Evolutionary conservation across 64 coral and sea anemone genomes (phyloP), one percentile per base, ranked within the genome.

Genomic region (Pocillopora verrucosa): DNA sequence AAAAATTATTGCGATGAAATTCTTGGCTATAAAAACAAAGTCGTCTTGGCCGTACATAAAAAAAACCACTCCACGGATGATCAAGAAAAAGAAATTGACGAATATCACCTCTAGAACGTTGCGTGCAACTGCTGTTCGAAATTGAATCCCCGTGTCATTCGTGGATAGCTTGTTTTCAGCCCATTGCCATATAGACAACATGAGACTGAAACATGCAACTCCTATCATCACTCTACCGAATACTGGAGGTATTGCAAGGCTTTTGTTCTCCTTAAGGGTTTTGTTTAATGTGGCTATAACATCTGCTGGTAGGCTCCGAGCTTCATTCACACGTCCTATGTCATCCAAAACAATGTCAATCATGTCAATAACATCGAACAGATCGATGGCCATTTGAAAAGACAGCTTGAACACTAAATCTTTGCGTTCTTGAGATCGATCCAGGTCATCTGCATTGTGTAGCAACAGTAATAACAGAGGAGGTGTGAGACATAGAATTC

Each of bases 1-100:
- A 2, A 86, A 68, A 34, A 80, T 25, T 67, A 92, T 96, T 2
- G 59, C 65, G 22, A 96, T 90, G 7, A 72, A 56, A 41, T 96
- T 96, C 24, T 96, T 96, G 16, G 87, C 82, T 11, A 92, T 87
- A 35, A 92, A 96, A 12, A 95, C 86, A 13, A 90, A 74, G 4
- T 80, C 85, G 16, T 88, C 60, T 41, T 92, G 80, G 5, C 72
- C 56, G 34, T 89, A 85, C 3, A 63, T 75, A 10, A 78, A 25
- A 80, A 87, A 92, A 9, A 92, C 59, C n/a, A 92, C 14, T 2
- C 67, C 34, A 45, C 94, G 91, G 73, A 92, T 67, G 9, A 96
- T 35, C 25, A 92, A 62, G 30, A 96, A 92, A 14, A 34, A 36
- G 1, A 83, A 24, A 56, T 96, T 96, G 5, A 96, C 87, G 3